Conservation (phyloP, 2,888 invertebrate genomes). For the Zelleria hepariella region DNA sequence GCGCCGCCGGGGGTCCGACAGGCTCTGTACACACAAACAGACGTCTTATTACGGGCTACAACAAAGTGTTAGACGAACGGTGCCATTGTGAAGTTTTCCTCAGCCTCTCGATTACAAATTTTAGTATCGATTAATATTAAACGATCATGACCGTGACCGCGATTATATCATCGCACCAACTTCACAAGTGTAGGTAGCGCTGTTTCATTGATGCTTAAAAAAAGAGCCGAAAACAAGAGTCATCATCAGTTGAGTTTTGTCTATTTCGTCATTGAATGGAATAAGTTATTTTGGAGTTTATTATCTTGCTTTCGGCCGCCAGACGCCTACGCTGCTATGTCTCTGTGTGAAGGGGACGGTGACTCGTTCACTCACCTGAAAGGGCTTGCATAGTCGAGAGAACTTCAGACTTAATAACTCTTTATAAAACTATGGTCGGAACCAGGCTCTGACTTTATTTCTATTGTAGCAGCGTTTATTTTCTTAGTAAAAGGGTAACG, state of each 20-base stretch:
- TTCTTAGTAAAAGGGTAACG: neutral
- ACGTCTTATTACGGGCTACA: neutral
- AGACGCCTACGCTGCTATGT: neutral
- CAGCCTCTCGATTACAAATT: neutral
- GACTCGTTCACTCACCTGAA: neutral
- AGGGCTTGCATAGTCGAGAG: neutral
- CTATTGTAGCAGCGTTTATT: neutral
- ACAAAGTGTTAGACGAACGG: no score
- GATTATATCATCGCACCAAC: neutral
- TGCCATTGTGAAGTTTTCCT: neutral
- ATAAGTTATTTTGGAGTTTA: neutral
- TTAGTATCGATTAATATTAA: neutral
- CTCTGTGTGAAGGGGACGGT: neutral
- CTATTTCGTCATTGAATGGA: neutral
- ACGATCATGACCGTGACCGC: neutral
- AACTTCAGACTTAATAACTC: neutral
- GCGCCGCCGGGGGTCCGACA: slow-evolving; percentile 72
- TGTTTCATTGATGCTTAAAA: neutral
- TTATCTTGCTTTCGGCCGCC: neutral
- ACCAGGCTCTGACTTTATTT: neutral
- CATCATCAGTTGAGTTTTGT: neutral
- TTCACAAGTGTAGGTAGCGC: neutral
- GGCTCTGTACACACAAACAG: slow-evolving; percentile 51
- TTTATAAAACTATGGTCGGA: no score
- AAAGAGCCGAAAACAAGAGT: neutral